Evolutionary conservation across 1,140 invertebrate genomes (phyloP).

Genomic region (Drosophila pachea): DNA sequence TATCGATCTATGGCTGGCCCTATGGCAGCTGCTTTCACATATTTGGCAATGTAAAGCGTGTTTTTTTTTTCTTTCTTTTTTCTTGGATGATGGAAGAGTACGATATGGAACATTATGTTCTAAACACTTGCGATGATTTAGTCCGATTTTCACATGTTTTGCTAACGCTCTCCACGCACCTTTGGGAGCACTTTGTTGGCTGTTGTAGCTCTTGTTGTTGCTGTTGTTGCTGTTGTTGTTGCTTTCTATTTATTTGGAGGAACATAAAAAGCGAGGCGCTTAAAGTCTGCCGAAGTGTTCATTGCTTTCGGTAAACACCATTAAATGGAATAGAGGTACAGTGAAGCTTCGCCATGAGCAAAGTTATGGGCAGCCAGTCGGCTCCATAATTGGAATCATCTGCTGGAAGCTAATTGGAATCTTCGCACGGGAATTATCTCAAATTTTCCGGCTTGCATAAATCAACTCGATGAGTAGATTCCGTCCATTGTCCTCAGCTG

Average conservation of each 20-base stretch:
- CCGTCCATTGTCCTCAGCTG: background rate
- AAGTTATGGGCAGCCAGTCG: too few species aligned
- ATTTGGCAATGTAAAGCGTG: slow-evolving; percentile 39
- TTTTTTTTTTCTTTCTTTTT: background rate
- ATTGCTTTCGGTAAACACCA: slow-evolving; percentile 64
- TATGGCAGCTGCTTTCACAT: slow-evolving; percentile 4
- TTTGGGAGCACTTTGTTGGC: slow-evolving; percentile 36
- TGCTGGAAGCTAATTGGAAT: slow-evolving; percentile 37
- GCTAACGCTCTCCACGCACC: slow-evolving; percentile 21
- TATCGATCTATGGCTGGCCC: slow-evolving; percentile 1
- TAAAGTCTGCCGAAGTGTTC: slow-evolving; percentile 67
- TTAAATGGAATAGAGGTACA: slow-evolving; percentile 23
- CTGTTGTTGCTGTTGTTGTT: too few species aligned
- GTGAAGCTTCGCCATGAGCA: slow-evolving; percentile 2
- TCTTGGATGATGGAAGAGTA: slow-evolving; percentile 2
- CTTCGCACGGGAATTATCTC: slow-evolving; percentile 45
- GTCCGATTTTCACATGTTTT: slow-evolving; percentile 14
- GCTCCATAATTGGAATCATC: background rate
- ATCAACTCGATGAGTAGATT: slow-evolving; percentile 39
- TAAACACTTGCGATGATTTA: slow-evolving; percentile 36
- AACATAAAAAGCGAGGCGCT: slow-evolving; percentile 65
- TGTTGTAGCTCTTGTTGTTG: too few species aligned
- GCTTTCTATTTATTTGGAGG: slow-evolving; percentile 64
- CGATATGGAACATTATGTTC: slow-evolving; percentile 7
- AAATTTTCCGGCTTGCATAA: slow-evolving; percentile 48